Evolutionary conservation across 1,140 invertebrate species (phyloP).

Genomic region (Philopotamus ludificatus): DNA sequence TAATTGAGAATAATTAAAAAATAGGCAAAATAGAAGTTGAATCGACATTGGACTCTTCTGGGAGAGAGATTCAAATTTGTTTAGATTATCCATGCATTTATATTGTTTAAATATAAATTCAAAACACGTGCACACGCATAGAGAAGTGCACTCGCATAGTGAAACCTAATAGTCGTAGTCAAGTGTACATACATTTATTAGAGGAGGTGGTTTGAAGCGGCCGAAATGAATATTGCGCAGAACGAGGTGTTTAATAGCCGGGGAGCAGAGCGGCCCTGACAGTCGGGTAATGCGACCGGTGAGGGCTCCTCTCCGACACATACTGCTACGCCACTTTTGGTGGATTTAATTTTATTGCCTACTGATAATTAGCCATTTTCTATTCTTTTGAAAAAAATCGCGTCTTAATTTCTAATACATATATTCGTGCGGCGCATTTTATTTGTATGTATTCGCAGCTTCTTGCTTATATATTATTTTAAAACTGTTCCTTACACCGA

Average conservation of each 20-base stretch:
- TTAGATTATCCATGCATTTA: too few species aligned
- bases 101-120: neutral
- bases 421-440: neutral
- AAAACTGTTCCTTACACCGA: too few species aligned
- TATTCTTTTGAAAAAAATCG: too few species aligned
- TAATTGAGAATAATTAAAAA: too few species aligned
- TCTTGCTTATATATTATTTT: too few species aligned
- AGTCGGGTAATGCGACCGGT: constrained; percentile 15
- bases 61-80: too few species aligned
- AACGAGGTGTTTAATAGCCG: constrained; percentile 21
- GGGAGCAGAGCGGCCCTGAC: constrained; percentile 11
- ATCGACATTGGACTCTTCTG: too few species aligned
- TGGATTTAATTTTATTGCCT: too few species aligned
- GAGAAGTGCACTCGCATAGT: too few species aligned
- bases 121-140: too few species aligned
- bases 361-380: too few species aligned
- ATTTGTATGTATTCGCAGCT: neutral
- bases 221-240: constrained; percentile 25
- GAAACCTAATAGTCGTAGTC: neutral
- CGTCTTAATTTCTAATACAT: neutral
- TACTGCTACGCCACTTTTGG: neutral
- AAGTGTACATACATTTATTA: constrained; percentile 8
- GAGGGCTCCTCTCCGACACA: neutral
- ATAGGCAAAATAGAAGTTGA: too few species aligned
- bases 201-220: constrained; percentile 8